phyloP scores from a whole-genome alignment of 2,113 vertebrate species.

The Orthochromis indermauri region DNA sequence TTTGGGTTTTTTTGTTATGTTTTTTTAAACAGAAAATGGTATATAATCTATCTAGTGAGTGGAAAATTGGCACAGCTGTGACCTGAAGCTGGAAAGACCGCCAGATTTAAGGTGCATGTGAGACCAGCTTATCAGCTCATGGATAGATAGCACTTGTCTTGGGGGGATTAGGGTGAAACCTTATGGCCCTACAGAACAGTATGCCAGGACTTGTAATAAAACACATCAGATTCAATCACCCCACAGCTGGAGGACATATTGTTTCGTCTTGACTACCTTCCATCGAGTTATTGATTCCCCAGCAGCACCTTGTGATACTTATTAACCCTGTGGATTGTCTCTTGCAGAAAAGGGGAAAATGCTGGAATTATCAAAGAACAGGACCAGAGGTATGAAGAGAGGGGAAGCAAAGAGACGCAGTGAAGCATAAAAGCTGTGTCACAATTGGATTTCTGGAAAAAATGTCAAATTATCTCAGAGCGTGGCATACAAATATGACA shows the following conservation, averaged over 20 bases:
- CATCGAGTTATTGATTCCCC: slow-evolving; percentile 37
- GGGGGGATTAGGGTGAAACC: not conserved
- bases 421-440: not conserved
- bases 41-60: not conserved
- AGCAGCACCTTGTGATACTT: not conserved
- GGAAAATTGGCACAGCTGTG: not conserved
- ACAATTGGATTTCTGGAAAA: not conserved
- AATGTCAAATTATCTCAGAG: not conserved
- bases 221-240: slow-evolving; percentile 47
- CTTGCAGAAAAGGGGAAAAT: not conserved
- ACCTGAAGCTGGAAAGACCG: not conserved
- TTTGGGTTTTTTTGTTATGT: not conserved
- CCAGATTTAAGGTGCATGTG: not conserved
- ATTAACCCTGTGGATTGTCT: slow-evolving; percentile 34
- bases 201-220: slow-evolving; percentile 31
- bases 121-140: not conserved
- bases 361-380: not conserved
- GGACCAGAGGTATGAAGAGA: not conserved
- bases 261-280: slow-evolving; percentile 10
- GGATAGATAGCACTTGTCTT: slow-evolving; percentile 16
- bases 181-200: not conserved
- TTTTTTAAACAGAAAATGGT: not conserved
- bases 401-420: not conserved
- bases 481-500: not conserved
- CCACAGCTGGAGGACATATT: slow-evolving; percentile 9